Conservation (phyloP, 2,113 vertebrate genomes). For the Triplophysa tibetana region DNA sequence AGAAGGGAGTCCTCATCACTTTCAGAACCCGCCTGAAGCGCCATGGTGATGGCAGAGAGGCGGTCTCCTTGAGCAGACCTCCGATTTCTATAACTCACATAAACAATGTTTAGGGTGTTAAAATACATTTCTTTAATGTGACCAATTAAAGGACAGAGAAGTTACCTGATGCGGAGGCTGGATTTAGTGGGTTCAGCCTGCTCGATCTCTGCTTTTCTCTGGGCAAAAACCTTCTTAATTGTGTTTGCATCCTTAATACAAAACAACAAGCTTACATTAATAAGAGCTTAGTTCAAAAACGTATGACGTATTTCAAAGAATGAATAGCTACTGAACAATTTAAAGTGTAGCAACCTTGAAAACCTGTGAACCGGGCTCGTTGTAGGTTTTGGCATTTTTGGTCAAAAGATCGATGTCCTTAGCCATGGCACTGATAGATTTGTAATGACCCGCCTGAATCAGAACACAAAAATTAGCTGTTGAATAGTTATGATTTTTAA, state of each 20-base stretch:
- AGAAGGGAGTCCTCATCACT: constrained; percentile 94
- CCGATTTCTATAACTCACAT: constrained; percentile 81
- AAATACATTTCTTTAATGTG: neutral
- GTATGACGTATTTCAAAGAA: neutral
- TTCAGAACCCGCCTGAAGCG: constrained; percentile 94
- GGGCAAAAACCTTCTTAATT: constrained; percentile 96
- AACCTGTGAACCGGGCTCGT: constrained; percentile 98
- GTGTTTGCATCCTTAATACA: constrained; percentile 91
- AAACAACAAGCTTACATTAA: constrained; percentile 6
- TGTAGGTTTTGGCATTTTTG: constrained; percentile 99
- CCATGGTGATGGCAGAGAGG: constrained; percentile 89
- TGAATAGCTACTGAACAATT: neutral
- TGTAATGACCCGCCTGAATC: constrained; percentile 87
- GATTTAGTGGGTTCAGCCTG: constrained; percentile 92
- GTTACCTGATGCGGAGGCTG: constrained; percentile 93
- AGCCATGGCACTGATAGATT: constrained; percentile 92
- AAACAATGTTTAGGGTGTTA: constrained; percentile 12
- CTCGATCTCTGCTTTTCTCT: constrained; percentile 94
- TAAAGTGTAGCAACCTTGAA: constrained; percentile 84
- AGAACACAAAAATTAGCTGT: constrained; percentile 1
- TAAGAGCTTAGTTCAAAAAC: neutral
- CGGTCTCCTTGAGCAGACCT: constrained; percentile 91
- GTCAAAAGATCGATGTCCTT: constrained; percentile 95
- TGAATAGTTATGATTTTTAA: neutral
- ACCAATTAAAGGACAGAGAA: neutral